Conservation (phyloP, 1,140 invertebrate species). For the Sweltsa coloradensis region DNA sequence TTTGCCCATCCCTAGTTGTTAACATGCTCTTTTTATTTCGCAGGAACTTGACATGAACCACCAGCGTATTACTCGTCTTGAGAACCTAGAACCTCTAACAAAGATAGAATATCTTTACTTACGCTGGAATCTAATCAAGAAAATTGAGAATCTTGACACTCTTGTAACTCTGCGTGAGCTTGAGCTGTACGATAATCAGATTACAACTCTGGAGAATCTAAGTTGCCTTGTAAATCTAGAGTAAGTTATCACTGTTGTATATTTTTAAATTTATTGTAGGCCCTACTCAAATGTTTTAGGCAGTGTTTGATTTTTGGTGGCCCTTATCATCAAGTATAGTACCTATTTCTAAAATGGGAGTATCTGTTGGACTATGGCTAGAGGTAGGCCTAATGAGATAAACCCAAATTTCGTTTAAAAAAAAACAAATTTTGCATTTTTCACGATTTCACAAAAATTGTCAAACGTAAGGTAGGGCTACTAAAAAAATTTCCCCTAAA, state of each 20-base stretch:
- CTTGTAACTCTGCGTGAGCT: slow-evolving; percentile 68
- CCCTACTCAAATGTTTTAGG: too few relatives aligned
- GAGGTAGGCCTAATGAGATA: too few relatives aligned
- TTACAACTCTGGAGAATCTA: slow-evolving; percentile 80
- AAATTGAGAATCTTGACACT: slow-evolving; percentile 76
- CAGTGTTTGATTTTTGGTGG: too few relatives aligned
- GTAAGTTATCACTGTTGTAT: slow-evolving; percentile 44
- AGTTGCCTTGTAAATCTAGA: slow-evolving; percentile 77
- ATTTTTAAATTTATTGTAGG: slow-evolving; percentile 1
- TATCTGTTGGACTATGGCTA: too few relatives aligned
- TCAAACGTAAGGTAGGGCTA: too few relatives aligned
- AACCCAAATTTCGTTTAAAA: background rate
- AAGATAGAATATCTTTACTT: slow-evolving; percentile 70
- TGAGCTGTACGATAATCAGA: slow-evolving; percentile 95
- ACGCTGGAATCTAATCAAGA: slow-evolving; percentile 90
- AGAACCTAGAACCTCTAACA: slow-evolving; percentile 63
- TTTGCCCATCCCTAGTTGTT: too few relatives aligned
- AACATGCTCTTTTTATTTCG: background rate
- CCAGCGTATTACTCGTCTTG: slow-evolving; percentile 64
- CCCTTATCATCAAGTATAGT: too few relatives aligned
- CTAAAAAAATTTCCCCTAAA: too few relatives aligned
- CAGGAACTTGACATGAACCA: slow-evolving; percentile 80
- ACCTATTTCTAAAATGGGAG: too few relatives aligned
- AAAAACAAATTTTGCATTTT: slow-evolving; percentile 2
- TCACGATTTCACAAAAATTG: slow-evolving; percentile 5